phyloP scores from a whole-genome alignment of 2,797 vertebrate genomes.

The Poecilia velifera region DNA sequence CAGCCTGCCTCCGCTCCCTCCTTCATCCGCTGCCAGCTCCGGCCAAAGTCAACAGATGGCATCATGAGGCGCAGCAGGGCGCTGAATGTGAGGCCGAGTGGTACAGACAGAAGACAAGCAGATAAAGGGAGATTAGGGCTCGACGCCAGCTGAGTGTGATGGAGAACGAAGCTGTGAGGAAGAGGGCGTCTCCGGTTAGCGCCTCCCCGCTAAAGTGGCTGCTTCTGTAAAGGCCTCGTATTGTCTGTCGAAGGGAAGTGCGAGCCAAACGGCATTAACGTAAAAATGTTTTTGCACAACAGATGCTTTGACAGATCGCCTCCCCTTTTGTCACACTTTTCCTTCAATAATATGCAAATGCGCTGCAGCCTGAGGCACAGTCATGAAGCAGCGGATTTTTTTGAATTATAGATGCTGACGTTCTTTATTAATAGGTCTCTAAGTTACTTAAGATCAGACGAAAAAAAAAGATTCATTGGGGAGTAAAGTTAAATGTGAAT shows the following conservation, averaged over 20 bases:
- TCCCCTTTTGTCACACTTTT: neutral
- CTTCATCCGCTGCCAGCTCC: conserved; percentile 28
- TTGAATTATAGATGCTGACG: conserved; percentile 52
- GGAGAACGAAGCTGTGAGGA: conserved; percentile 4
- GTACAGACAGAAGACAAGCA: conserved; percentile 22
- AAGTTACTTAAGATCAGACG: conserved; percentile 12
- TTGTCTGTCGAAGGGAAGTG: neutral
- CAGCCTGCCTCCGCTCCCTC: conserved; percentile 20
- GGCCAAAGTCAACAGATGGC: conserved; percentile 72
- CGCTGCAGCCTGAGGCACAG: conserved; percentile 15
- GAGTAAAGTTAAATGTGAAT: conserved; percentile 7
- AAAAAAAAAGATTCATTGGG: conserved; percentile 14
- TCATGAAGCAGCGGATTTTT: conserved; percentile 14
- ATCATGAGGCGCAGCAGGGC: conserved; percentile 13
- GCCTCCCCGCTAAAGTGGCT: neutral
- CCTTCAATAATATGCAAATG: conserved; percentile 31
- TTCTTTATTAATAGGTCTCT: conserved; percentile 43
- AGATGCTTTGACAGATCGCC: conserved; percentile 3
- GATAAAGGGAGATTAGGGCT: conserved; percentile 7
- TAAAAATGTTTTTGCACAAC: neutral
- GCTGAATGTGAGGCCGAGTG: conserved; percentile 32
- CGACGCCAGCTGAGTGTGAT: neutral
- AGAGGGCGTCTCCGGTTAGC: neutral
- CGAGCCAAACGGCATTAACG: neutral
- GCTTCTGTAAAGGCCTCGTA: neutral